Evolutionary conservation across 2,888 invertebrate species (phyloP), one percentile per base, ranked within the genome.

Genomic region (Aphodius granarius): DNA sequence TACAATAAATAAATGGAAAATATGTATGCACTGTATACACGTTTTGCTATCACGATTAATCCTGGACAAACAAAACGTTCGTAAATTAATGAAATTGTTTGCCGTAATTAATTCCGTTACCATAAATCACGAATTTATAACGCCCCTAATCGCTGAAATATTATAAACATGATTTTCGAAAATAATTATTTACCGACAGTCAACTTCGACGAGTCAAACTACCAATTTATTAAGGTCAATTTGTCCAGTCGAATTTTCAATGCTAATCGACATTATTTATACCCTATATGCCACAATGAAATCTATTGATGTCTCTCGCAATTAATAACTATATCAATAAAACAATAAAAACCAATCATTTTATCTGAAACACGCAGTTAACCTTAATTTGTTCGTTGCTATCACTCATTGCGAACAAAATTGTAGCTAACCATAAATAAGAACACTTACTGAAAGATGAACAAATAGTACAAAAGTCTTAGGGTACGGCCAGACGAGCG

Each of bases 51-150:
- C 16, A 21, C 68, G 68, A 68, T 68, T 20, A 22, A 68, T 68
- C 18, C n/a, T 65, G 73, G 18, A 73, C 22, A 73, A 66, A 73
- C 73, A 73, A 66, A 66, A 66, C 43, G 73, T 66, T 22, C 20
- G 66, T 73, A 62, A 73, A 73, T 73, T 73, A 73, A 73, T 66
- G 73, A 66, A 72, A 72, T 66, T 62, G 73, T 66, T 68, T 66
- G 23, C 68, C 66, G 22, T 73, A 73, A 73, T 73, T 73, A 73
- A 73, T 73, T 66, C 62, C 20, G 73, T 73, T 66, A 21, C 43
- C 73, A 66, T 73, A 73, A 73, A 73, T 73, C 73, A 73, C 18
- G 21, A 43, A 66, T 66, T 66, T 73, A 73, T 73, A 66, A 68
- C 68, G 68, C 15, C 23, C 73, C 66, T 73, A 73, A 73, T 73